phyloP scores from a whole-genome alignment of 2,113 vertebrate species.

The Prochilodus magdalenae region DNA sequence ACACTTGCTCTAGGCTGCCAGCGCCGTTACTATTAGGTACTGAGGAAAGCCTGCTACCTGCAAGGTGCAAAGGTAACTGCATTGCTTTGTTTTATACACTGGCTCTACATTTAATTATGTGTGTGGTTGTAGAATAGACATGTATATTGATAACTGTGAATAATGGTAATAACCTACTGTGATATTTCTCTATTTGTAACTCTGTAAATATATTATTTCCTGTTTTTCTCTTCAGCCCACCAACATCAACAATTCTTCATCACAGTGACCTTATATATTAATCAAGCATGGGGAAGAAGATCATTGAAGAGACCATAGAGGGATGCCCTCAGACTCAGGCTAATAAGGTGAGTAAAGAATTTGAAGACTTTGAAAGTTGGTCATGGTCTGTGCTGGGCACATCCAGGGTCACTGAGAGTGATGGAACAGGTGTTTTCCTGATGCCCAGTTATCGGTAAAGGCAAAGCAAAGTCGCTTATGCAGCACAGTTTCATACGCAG shows the following conservation, averaged over 20 bases:
- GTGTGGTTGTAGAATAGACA: background rate
- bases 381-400: background rate
- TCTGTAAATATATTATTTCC: background rate
- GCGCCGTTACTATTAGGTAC: background rate
- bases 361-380: background rate
- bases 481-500: too few relatives aligned
- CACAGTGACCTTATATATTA: background rate
- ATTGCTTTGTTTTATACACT: background rate
- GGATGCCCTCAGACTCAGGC: background rate
- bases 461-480: too few relatives aligned
- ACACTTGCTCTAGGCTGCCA: background rate
- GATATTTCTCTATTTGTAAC: background rate
- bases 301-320: background rate
- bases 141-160: background rate
- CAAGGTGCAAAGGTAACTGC: background rate
- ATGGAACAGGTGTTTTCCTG: background rate
- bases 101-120: background rate
- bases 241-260: background rate
- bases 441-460: background rate
- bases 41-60: background rate
- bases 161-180: background rate
- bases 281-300: conserved; percentile 42
- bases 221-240: background rate
- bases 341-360: conserved; percentile 23
- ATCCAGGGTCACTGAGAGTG: background rate